phyloP scores from a whole-genome alignment of 2,113 vertebrate genomes.

The Colaptes auratus region DNA sequence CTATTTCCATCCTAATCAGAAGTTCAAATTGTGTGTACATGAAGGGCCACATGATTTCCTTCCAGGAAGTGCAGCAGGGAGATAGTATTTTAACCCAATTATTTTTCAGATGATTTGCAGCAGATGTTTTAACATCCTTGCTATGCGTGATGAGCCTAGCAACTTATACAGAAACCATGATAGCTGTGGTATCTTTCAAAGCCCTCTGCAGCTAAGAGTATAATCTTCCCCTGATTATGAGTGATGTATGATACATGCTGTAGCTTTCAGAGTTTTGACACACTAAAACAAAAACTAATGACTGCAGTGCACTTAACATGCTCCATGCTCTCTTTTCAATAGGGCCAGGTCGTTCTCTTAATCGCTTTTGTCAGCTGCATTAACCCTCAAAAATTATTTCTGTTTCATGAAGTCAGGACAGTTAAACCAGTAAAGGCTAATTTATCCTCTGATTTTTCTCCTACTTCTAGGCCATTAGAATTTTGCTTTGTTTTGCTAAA shows the following conservation, averaged over 20 bases:
- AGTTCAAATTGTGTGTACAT: constrained; percentile 33
- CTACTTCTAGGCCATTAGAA: neutral
- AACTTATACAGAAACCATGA: neutral
- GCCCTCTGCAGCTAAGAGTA: neutral
- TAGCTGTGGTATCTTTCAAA: neutral
- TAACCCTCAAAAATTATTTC: constrained; percentile 15
- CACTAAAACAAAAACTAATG: neutral
- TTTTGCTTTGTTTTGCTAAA: neutral
- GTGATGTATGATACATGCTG: neutral
- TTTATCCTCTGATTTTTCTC: neutral
- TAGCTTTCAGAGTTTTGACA: neutral
- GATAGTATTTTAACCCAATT: neutral
- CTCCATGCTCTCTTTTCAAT: neutral
- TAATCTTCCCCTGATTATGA: neutral
- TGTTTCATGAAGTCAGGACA: neutral
- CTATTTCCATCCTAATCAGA: constrained; percentile 19
- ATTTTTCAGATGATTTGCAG: constrained; percentile 32
- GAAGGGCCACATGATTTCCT: neutral
- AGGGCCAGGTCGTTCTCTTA: neutral
- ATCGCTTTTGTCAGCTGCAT: neutral
- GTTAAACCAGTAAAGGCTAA: neutral
- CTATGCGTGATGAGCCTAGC: neutral
- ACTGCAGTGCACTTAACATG: neutral
- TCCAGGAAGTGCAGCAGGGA: constrained; percentile 16
- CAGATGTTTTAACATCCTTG: constrained; percentile 7